Conservation (phyloP, 2,888 invertebrate genomes). For the Autographa gamma region DNA sequence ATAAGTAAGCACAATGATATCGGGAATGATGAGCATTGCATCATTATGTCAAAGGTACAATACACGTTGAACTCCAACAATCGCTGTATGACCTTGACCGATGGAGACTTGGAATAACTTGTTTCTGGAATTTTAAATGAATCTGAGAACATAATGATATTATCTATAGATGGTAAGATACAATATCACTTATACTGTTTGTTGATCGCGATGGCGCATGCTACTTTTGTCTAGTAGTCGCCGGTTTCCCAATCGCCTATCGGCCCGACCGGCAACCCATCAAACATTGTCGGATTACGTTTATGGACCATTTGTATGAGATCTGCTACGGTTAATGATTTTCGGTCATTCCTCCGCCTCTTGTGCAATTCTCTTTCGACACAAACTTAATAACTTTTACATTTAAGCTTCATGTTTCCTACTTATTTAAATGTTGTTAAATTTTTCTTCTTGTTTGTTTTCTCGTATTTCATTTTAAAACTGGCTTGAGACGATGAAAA, state of each 20-base stretch:
- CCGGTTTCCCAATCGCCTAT: slow-evolving; percentile 71
- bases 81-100: slow-evolving; percentile 44
- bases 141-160: slow-evolving; percentile 10
- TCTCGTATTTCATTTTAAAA: not conserved
- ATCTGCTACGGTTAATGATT: slow-evolving; percentile 84
- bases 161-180: slow-evolving; percentile 9
- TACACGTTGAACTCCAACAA: slow-evolving; percentile 40
- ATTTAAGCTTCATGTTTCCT: slow-evolving; percentile 49
- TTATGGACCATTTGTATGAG: slow-evolving; percentile 85
- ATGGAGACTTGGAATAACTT: slow-evolving; percentile 24
- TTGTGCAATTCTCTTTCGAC: slow-evolving; percentile 75
- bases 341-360: slow-evolving; percentile 71
- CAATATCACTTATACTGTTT: not conserved
- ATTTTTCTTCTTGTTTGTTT: not conserved
- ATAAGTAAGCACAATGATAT: slow-evolving; percentile 51
- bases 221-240: slow-evolving; percentile 61
- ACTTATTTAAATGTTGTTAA: not conserved
- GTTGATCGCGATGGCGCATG: slow-evolving; percentile 32
- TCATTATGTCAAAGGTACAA: slow-evolving; percentile 56
- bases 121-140: slow-evolving; percentile 18
- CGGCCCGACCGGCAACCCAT: slow-evolving; percentile 71
- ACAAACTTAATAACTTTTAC: slow-evolving; percentile 72
- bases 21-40: slow-evolving; percentile 54
- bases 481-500: too few species aligned
- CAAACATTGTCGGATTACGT: slow-evolving; percentile 84